Evolutionary conservation across 1,140 invertebrate species (phyloP), one percentile per base, ranked within the genome.

Genomic region (Meloidogyne hapla): DNA sequence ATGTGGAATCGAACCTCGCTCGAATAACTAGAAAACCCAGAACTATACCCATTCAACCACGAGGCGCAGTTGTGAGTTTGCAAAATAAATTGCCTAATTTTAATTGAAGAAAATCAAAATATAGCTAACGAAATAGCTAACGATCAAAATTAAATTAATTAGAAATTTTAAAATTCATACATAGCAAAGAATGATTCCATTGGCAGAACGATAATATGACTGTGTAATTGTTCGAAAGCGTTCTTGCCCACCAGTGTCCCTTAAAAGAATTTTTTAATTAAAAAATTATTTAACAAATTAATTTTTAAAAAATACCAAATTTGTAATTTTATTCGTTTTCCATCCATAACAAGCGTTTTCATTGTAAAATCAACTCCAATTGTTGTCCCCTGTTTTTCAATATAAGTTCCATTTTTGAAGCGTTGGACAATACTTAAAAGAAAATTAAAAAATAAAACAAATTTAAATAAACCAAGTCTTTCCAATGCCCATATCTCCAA

Each of bases 331-430:
- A 96, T 92, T 90, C 92, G 92, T 89, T 96, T 96, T 18, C 92
- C 93, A 89, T 96, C 94, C 66, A 96, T 91, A 73, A 92, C 90
- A 10, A 96, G 90, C 26, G 94, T 95, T 91, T 96, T 96, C 94
- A 96, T 96, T 75, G 93, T 95, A 89, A 96, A 96, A 89, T 96
- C 94, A 33, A 96, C 94, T 68, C 94, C 94, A 83, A 96, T 96
- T 28, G 94, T 96, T 85, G 93, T 95, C 25, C 93, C 93, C 88
- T 96, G 94, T 56, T 94, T 79, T 69, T 96, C 94, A 75, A 94
- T 92, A 87, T 94, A 96, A 77, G 93, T 94, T 76, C 94, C 94
- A 73, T 93, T 93, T 88, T 94, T 94, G 88, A 96, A 94, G 77
- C 94, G 91, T 88, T 95, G 93, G 8, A 86, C 85, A 80, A 94